A percentile compares a stretch with the other conserved stretches of the same genome.
Conservation (phyloP, 1,140 invertebrate genomes). For the Watersipora subatra region DNA sequence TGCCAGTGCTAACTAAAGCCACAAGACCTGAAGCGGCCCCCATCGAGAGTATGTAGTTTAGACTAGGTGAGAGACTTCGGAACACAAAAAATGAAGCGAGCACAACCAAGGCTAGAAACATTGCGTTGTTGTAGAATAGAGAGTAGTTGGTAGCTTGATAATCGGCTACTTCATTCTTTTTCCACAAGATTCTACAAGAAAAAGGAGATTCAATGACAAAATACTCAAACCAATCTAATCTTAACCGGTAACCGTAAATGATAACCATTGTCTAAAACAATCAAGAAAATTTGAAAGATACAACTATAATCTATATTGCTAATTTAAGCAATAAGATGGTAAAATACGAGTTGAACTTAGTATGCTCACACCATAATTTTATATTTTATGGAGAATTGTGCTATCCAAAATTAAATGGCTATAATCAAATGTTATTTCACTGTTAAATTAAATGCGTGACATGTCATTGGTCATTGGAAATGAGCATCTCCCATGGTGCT, state of each 20-base stretch:
- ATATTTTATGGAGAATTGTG: too few species aligned
- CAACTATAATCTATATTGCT: too few species aligned
- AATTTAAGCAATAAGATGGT: too few species aligned
- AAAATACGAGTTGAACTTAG: too few species aligned
- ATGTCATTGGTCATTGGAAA: too few species aligned
- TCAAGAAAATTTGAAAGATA: too few species aligned
- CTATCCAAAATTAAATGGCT: too few species aligned
- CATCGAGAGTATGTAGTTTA: slow-evolving; percentile 81
- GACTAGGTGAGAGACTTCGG: slow-evolving; percentile 71
- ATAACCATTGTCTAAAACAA: slow-evolving; percentile 7
- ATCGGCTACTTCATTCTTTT: slow-evolving; percentile 98
- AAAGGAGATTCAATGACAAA: not conserved
- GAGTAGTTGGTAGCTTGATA: slow-evolving; percentile 97
- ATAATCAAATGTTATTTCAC: too few species aligned
- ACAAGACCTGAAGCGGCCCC: slow-evolving; percentile 67
- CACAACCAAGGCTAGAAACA: slow-evolving; percentile 88
- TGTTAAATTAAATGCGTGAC: too few species aligned
- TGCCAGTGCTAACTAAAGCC: slow-evolving; percentile 77
- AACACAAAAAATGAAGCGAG: slow-evolving; percentile 85
- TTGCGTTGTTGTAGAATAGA: slow-evolving; percentile 97
- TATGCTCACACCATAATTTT: too few species aligned
- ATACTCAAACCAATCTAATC: not conserved
- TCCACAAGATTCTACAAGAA: slow-evolving; percentile 58
- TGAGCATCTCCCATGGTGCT: too few species aligned
- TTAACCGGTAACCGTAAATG: not conserved